Evolutionary conservation across 1,140 invertebrate genomes (phyloP), one percentile per base, ranked within the genome.

Genomic region (Pemphigus obesinymphae): DNA sequence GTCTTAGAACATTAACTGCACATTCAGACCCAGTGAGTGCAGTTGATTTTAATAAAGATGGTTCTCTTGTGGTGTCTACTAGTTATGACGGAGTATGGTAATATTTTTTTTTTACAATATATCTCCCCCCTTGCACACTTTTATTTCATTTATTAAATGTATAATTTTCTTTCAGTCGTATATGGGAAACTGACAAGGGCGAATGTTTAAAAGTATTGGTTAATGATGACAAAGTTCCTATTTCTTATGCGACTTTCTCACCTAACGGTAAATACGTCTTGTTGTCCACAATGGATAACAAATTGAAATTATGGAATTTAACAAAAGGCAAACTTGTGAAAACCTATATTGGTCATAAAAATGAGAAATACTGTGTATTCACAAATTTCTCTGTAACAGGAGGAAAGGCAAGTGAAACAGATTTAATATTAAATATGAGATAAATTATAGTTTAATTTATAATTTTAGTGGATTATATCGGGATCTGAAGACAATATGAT

Each of bases 281-380:
- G 75, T 96, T 97, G 7, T 97, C 98, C 23, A 99, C 98, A 1
- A 88, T 99, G 81, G 98, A 99, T 87, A 99, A 99, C 87, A 98
- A 96, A 13, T 90, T 99, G 3, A 99, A 99, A 89, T 88, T 99
- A 63, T 99, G 98, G 98, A 98, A 99, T 88, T 99, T 99, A 88
- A 97, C 95, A 82, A 98, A 99, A 90, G 94, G 83, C 23, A 96
- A 96, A 89, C 98, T 96, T 88, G 89, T 99, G n/a, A 99, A 99
- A 89, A 98, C 96, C 0, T 99, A 99, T 85, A 95, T 93, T 0
- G 97, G 97, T 1, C 98, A 99, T 87, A 95, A 95, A 87, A 99
- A 99, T 89, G 97, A 99, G 88, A 99, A 99, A 87, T 99, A 99
- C 88, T 99, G 98, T 87, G 98, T 99, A 87, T 99, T 99, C 89